phyloP scores from a whole-genome alignment of 1,140 invertebrate genomes.

The Battus philenor region DNA sequence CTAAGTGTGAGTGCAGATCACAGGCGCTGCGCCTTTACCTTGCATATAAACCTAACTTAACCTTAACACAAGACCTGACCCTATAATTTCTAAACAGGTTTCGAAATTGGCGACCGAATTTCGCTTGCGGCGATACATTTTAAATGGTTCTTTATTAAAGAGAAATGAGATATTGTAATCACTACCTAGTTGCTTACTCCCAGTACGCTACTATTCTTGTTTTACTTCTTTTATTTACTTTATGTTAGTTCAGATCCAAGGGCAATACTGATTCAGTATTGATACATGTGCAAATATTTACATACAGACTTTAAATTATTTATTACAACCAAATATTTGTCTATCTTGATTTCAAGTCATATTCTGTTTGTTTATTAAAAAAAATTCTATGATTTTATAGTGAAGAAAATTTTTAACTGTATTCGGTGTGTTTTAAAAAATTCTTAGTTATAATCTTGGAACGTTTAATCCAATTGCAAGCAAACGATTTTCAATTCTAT shows the following conservation, averaged over 20 bases:
- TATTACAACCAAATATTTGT: too few relatives aligned
- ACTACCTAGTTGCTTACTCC: conserved; percentile 47
- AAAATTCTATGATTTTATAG: too few relatives aligned
- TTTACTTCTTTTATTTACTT: conserved; percentile 15
- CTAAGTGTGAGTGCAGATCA: not conserved
- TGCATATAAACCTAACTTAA: conserved; percentile 28
- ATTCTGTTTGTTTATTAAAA: too few relatives aligned
- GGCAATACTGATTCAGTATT: not conserved
- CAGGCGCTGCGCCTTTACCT: too few relatives aligned
- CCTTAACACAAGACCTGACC: conserved; percentile 43
- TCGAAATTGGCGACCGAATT: conserved; percentile 67
- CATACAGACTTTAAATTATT: too few relatives aligned
- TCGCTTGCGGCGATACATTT: conserved; percentile 56
- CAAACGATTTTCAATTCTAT: too few relatives aligned
- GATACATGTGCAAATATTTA: too few relatives aligned
- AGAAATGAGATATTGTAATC: conserved; percentile 68
- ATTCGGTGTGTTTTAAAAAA: too few relatives aligned
- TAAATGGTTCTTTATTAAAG: conserved; percentile 68
- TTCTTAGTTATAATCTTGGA: too few relatives aligned
- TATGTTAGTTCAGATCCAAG: conserved; percentile 9
- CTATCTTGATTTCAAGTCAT: too few relatives aligned
- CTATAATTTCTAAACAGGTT: conserved; percentile 75
- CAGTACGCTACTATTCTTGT: conserved; percentile 10
- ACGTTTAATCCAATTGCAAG: too few relatives aligned
- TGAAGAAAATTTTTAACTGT: too few relatives aligned